Evolutionary conservation across 1,140 invertebrate genomes (phyloP).

Genomic region (Musca vetustissima): DNA sequence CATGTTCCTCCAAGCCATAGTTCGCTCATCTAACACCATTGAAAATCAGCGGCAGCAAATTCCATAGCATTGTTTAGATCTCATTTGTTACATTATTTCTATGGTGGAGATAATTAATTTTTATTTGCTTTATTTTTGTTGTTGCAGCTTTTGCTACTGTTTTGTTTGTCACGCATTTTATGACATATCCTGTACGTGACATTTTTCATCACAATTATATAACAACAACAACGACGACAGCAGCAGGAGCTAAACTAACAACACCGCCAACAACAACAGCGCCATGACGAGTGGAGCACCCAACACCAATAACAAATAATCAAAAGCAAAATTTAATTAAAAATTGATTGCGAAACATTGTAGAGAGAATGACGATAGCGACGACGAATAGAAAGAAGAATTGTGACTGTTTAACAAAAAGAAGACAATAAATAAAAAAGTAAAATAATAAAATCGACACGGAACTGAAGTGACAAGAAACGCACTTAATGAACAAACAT

Average conservation of each 20-base stretch:
- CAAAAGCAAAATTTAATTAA: slow-evolving; percentile 17
- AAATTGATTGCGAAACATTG: slow-evolving; percentile 5
- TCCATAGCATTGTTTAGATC: too few relatives aligned
- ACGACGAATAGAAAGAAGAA: background rate
- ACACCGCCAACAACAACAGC: too few relatives aligned
- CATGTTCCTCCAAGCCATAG: too few relatives aligned
- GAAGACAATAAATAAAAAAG: too few relatives aligned
- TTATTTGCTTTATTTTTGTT: background rate
- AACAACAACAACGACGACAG: background rate
- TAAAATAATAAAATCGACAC: too few relatives aligned
- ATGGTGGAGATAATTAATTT: background rate
- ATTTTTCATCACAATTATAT: slow-evolving; percentile 19
- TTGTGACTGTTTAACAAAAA: background rate
- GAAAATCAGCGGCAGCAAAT: too few relatives aligned
- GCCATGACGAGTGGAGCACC: too few relatives aligned
- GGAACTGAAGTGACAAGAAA: too few relatives aligned
- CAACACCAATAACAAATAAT: background rate
- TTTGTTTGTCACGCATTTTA: slow-evolving; percentile 9
- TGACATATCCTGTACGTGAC: slow-evolving; percentile 13
- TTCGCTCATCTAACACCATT: too few relatives aligned
- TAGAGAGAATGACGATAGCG: background rate
- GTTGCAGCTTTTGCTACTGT: background rate
- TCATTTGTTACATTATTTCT: too few relatives aligned
- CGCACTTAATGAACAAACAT: background rate
- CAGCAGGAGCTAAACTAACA: too few relatives aligned